Evolutionary conservation across 2,797 vertebrate species (phyloP), one percentile per base, ranked within the genome.

Genomic region (Tenualosa thibaudeaui): DNA sequence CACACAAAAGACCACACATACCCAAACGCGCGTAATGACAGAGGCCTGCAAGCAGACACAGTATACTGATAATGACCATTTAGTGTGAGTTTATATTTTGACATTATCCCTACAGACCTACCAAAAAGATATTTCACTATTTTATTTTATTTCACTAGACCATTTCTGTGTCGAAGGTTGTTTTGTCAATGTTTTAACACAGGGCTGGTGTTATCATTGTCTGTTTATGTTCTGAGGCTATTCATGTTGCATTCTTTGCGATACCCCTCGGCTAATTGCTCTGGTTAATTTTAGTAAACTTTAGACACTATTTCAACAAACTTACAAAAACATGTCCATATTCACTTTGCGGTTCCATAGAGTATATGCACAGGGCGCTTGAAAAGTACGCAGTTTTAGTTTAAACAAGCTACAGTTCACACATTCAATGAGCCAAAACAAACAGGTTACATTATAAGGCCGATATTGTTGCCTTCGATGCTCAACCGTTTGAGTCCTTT

Each of bases 341-440:
- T 40, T 75, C 24, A 75, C 68, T 40, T 43, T 75, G 26, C 9
- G 3, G 62, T 31, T 75, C 5, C 68, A 15, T 40, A 12, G 13
- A 75, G 40, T 40, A 75, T 12, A 75, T 75, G 37, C 12, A 40
- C 65, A 37, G 12, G 13, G 0, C 10, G 65, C 65, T 40, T 40
- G 13, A 37, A 75, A 75, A 40, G 13, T 75, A 75, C 17, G 4
- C 37, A 40, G 31, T 37, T 37, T 40, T 75, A 43, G 31, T 40
- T 58, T 5, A 40, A 40, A 37, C 7, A 17, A 26, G 68, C 68
- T 40, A 75, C 31, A 15, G 68, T 43, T 13, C 37, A 75, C 68
- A 75, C 68, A 40, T 75, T 31, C 68, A 75, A 75, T 43, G 15
- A 75, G 68, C 31, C 68, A 75, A 75, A 75, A 75, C 31, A 75